phyloP scores from a whole-genome alignment of 2,113 vertebrate genomes.

The Hypomesus transpacificus region DNA sequence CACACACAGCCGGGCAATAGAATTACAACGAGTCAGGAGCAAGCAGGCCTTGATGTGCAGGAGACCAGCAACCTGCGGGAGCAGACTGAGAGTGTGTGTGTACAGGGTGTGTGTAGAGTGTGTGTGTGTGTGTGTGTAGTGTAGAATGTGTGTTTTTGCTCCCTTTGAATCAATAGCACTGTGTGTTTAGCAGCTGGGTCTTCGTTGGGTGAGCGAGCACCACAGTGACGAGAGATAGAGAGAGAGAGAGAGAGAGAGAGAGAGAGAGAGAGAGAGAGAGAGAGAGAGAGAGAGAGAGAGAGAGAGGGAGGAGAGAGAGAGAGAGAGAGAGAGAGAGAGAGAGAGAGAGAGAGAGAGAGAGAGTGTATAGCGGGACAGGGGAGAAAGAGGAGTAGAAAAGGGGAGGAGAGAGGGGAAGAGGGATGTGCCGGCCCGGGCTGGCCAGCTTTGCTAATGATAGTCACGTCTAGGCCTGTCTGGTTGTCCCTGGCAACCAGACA shows the following conservation, averaged over 20 bases:
- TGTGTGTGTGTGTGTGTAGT: constrained; percentile 55
- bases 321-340: constrained; percentile 16
- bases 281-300: constrained; percentile 11
- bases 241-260: constrained; percentile 11
- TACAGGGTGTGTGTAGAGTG: constrained; percentile 60
- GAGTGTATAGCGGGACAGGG: constrained; percentile 50
- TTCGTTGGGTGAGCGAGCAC: constrained; percentile 50
- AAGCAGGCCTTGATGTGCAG: constrained; percentile 29
- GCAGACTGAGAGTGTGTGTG: constrained; percentile 4
- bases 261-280: constrained; percentile 16
- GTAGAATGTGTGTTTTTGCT: constrained; percentile 76
- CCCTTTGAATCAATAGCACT: constrained; percentile 84
- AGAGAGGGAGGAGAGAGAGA: constrained; percentile 11
- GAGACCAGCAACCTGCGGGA: not conserved
- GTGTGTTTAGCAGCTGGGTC: constrained; percentile 75
- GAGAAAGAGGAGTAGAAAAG: constrained; percentile 59
- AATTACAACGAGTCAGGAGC: constrained; percentile 61
- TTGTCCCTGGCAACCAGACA: constrained; percentile 96
- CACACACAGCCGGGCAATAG: constrained; percentile 43
- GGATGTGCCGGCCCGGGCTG: constrained; percentile 65
- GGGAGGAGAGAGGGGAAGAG: constrained; percentile 75
- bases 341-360: constrained; percentile 12
- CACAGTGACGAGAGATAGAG: not conserved
- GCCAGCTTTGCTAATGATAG: constrained; percentile 87
- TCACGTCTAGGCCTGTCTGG: constrained; percentile 97